phyloP scores from a whole-genome alignment of 2,113 vertebrate species.

The Cyanoderma ruficeps region DNA sequence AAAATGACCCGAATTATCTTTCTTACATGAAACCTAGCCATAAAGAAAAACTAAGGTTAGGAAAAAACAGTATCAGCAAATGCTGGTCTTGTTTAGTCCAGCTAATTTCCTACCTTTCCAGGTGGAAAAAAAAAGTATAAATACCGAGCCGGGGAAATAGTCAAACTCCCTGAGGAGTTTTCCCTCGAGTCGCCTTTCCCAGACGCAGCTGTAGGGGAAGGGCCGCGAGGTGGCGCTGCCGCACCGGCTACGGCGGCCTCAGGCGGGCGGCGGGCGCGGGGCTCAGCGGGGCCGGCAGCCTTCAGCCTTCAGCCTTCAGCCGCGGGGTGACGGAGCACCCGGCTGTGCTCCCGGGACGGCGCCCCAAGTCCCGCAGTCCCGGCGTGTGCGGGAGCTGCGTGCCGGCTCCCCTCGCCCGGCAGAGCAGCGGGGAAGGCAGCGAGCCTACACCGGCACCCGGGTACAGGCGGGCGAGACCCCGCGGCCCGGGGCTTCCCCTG shows the following conservation, averaged over 20 bases:
- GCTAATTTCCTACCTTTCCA: neutral
- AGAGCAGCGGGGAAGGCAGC: neutral
- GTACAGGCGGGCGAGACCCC: too few relatives aligned
- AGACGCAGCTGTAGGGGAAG: rapidly evolving
- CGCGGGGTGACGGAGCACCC: rapidly evolving
- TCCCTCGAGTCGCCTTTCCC: neutral
- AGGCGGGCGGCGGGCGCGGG: too few relatives aligned
- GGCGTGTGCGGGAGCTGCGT: neutral
- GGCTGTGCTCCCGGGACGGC: rapidly evolving
- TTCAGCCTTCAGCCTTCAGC: too few relatives aligned
- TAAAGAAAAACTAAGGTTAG: neutral
- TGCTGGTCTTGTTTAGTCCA: neutral
- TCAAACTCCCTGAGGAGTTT: too few relatives aligned
- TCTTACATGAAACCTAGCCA: neutral
- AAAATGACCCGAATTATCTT: neutral
- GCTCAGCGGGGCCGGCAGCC: neutral
- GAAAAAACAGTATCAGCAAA: too few relatives aligned
- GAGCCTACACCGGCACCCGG: neutral
- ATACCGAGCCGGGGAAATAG: rapidly evolving
- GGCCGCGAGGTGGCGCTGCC: slow-evolving; percentile 1
- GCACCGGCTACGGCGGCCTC: neutral
- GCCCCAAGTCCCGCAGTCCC: neutral
- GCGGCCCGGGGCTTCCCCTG: neutral
- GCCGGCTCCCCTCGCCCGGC: neutral
- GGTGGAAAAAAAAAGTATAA: neutral